Evolutionary conservation across 2,113 vertebrate species (phyloP).

Genomic region (Sterrhoptilus dennistouni): DNA sequence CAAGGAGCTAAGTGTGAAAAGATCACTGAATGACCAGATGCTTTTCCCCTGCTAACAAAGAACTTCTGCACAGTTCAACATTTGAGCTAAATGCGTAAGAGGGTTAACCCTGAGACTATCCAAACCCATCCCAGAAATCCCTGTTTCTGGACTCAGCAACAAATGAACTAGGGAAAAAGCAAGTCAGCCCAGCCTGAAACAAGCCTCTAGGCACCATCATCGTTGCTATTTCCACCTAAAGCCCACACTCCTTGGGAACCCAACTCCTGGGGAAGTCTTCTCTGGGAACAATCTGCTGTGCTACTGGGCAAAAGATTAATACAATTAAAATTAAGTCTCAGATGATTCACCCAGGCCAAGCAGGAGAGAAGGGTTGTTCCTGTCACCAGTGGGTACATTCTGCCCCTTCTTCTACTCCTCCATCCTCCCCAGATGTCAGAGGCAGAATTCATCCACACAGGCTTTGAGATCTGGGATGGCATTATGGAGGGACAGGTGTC

Average conservation of each 20-base stretch:
- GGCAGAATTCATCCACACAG: background rate
- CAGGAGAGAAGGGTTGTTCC: background rate
- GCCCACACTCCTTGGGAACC: background rate
- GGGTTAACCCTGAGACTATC: background rate
- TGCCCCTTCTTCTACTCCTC: background rate
- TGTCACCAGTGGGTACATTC: background rate
- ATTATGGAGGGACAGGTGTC: background rate
- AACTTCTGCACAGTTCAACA: background rate
- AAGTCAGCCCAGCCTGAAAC: background rate
- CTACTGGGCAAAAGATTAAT: background rate
- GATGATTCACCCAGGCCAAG: background rate
- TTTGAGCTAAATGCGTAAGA: background rate
- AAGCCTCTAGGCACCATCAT: background rate
- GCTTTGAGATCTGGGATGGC: background rate
- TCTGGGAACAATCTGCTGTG: background rate
- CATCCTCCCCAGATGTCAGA: background rate
- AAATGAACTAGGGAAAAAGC: background rate
- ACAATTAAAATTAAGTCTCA: background rate
- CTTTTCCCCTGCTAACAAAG: background rate
- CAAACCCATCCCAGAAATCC: background rate
- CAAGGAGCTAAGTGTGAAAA: background rate
- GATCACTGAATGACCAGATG: background rate
- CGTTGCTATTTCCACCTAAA: background rate
- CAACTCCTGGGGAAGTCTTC: accelerated
- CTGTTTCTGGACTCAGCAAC: background rate